Base-by-base conservation (phyloP, 2,113 vertebrate genomes). In the Burhinus bistriatus region DNA sequence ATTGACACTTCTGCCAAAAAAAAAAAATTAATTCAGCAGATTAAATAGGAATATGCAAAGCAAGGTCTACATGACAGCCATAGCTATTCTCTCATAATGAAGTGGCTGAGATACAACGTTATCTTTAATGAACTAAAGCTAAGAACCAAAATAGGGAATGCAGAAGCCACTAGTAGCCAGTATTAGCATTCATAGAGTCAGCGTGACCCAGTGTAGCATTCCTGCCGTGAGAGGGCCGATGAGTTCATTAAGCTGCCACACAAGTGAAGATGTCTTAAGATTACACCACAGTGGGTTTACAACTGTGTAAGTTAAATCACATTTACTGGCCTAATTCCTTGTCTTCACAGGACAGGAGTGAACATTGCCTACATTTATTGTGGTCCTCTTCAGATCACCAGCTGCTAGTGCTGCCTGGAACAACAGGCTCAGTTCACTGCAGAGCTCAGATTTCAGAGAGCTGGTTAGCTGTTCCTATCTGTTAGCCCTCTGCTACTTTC, bases 291-390 rank as follows among this genome's bases (percentile, higher is more conserved):
- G 59, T 76, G 15, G 19, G 54, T 95, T 95, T 94, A 89, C 64
- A 90, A 22, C 85, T 83, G 12, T 42, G 47, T 16, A 83, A 54
- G 61, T 78, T 91, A 94, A 91, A 91, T 87, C 77, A 95, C 77
- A 62, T 91, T 84, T 82, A 87, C 77, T 70, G 61, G 69, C 47
- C 77, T 83, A 92, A 95, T 78, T 90, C 81, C 64, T 94, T 66
- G 64, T 58, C 36, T 66, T 82, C 47, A 68, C 29, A 78, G 69
- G 19, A 84, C 59, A 68, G 40, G 44, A 75, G 30, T 7, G 65
- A 93, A 30, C 23, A 36, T 3, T 62, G 71, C 42, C 76, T 83
- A 19, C 12, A 40, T 62, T 81, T 75, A 66, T 11, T 34, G 45
- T 1, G 1, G 26, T 78, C 20, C 22, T 72, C 58, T 78, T 54